A percentile compares a stretch with the other conserved stretches of the same genome.
These are phyloP conservation scores for Rhagonycha fulva DNA, from an alignment of 2,888 invertebrate genomes.

Conservation along the genomic window DNA sequence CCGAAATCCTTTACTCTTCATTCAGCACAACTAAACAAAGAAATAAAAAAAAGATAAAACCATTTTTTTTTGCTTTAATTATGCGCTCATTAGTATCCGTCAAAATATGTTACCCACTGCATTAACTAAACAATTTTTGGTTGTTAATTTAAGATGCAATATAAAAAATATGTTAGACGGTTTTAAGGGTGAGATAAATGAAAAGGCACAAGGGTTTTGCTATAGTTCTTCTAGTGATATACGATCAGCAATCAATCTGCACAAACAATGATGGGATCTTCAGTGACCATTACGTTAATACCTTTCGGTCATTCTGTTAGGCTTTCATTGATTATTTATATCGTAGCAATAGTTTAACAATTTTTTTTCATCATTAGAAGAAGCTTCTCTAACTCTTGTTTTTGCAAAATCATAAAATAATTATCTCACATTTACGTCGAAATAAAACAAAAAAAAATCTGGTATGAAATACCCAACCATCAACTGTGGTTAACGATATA, in stretches of 20 bases:
- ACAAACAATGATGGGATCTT: constrained; percentile 15
- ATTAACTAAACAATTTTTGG: constrained; percentile 12
- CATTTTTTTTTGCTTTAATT: constrained; percentile 2
- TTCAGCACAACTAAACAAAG: background rate
- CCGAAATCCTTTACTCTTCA: background rate
- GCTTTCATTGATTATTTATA: background rate
- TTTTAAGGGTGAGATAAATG: constrained; percentile 27
- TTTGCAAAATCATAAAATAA: background rate
- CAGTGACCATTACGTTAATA: constrained; percentile 3
- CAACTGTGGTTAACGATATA: constrained; percentile 48
- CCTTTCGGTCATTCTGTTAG: background rate
- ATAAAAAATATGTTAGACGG: constrained; percentile 12
- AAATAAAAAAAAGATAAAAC: background rate
- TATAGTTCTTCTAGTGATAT: constrained; percentile 12
- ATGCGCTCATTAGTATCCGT: constrained; percentile 5
- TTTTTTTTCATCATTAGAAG: background rate
- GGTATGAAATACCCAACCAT: constrained; percentile 28
- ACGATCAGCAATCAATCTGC: constrained; percentile 20
- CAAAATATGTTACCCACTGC: constrained; percentile 6
- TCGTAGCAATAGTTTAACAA: background rate
- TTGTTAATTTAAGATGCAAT: constrained; percentile 17
- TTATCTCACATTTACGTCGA: background rate
- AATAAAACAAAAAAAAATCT: background rate
- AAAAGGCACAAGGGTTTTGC: constrained; percentile 19
- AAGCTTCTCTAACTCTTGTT: background rate